These are phyloP conservation scores for Halisarca cf. caerulea DNA, from an alignment of 37 sponge, comb jelly and placozoan species.

Conservation along the genomic window DNA sequence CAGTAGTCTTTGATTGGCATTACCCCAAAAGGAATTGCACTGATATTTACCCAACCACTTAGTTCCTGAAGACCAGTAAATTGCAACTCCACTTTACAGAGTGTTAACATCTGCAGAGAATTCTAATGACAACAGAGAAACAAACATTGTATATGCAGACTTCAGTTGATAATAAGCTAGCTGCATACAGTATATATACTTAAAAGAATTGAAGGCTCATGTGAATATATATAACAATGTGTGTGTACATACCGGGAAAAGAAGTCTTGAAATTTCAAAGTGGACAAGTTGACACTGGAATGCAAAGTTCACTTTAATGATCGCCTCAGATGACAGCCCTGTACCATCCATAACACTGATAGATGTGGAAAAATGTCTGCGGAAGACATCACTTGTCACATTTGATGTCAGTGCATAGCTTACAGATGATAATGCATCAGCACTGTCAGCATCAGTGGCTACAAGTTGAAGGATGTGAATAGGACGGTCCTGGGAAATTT, in stretches of 20 bases:
- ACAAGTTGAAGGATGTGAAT: not conserved
- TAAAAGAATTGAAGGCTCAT: too few species aligned
- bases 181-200: too few species aligned
- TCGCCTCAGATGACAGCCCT: not conserved
- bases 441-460: not conserved
- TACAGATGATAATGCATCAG: not conserved
- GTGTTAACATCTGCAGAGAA: not conserved
- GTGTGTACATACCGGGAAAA: not conserved
- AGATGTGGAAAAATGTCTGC: not conserved
- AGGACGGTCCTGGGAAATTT: not conserved
- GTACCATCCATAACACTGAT: not conserved
- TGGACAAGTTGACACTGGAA: not conserved
- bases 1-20: not conserved
- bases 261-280: not conserved
- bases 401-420: not conserved
- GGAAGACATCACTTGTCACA: not conserved
- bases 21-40: not conserved
- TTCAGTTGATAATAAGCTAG: too few species aligned
- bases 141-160: too few species aligned
- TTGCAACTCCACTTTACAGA: not conserved
- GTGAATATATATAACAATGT: too few species aligned
- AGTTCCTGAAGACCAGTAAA: not conserved
- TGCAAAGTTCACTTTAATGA: not conserved
- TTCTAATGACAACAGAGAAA: not conserved
- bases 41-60: not conserved